Evolutionary conservation across 2,113 vertebrate genomes (phyloP), one percentile per base, ranked within the genome.

Genomic region (Pandion haliaetus): DNA sequence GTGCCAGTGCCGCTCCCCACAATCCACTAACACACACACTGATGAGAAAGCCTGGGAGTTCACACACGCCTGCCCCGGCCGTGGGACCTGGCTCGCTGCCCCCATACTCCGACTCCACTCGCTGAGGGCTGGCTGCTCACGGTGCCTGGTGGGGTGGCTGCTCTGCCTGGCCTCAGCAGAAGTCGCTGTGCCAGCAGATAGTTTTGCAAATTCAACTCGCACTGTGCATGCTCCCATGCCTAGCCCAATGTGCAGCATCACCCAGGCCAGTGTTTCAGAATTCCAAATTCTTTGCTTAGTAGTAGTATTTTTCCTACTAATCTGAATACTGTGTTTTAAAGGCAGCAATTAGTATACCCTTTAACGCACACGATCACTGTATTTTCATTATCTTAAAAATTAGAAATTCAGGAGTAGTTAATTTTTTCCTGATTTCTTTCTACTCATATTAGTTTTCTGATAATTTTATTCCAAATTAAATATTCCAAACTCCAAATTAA

Each of bases 21-120:
- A 16, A 0, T 1, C 34, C 8, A 2, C 55, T 4, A 23, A 31
- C 45, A 9, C 34, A 4, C 50, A 6, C 1, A 0, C 36, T 21
- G 25, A 12, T 6, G 66, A 50, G 32, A 32, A 17, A 21, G 6
- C 16, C 36, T 3, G 42, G 0, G 12, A 40, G 73, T 0, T 21
- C 44, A 21, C 72, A 3, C 7, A 5, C 24, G 3, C 36, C 54
- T 32, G 59, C 32, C 55, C 20, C 9, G 36, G 47, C 47, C 7
- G 7, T 8, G 36, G 55, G 55, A n/a, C 38, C 31, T 2, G 1
- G 38, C 47, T 44, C 8, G 0, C 70, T 17, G 58, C 17, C 21
- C 50, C 47, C 36, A 1, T 15, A 2, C 14, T 18, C 66, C 5
- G 55, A 12, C 24, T 5, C 32, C 17, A 2, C 31, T 44, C 3